Evolutionary conservation across 2,797 vertebrate species (phyloP).

Genomic region (Eulemur coronatus): DNA sequence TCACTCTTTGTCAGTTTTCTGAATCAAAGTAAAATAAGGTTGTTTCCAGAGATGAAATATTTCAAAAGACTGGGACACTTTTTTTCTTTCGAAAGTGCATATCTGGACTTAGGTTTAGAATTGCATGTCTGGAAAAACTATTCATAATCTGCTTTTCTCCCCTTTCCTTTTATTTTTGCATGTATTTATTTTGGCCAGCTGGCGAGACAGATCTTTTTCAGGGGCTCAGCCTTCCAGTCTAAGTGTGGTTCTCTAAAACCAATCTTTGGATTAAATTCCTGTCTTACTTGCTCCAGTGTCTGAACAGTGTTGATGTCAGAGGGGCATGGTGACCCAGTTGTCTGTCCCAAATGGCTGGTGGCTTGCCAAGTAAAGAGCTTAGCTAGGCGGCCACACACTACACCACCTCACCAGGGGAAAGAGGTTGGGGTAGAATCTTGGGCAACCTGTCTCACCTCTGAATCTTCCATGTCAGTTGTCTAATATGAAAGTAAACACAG

Average conservation of each 20-base stretch:
- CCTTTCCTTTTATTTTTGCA: conserved; percentile 71
- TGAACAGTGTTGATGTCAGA: conserved; percentile 63
- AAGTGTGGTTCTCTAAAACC: conserved; percentile 72
- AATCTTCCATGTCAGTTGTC: not conserved
- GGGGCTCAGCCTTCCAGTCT: conserved; percentile 77
- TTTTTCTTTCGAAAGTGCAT: conserved; percentile 56
- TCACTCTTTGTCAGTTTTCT: conserved; percentile 19
- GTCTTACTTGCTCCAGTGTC: conserved; percentile 62
- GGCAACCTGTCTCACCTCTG: not conserved
- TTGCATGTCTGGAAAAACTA: conserved; percentile 80
- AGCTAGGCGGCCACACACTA: not conserved
- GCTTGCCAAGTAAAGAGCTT: conserved; percentile 73
- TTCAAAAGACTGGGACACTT: conserved; percentile 55
- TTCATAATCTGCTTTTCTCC: conserved; percentile 78
- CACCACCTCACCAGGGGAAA: not conserved
- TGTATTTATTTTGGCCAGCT: conserved; percentile 81
- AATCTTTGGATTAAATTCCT: conserved; percentile 79
- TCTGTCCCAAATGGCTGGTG: conserved; percentile 66
- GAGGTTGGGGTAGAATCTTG: not conserved
- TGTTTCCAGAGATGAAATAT: conserved; percentile 58
- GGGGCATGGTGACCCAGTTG: conserved; percentile 67
- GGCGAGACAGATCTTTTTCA: conserved; percentile 80
- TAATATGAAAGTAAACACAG: not conserved
- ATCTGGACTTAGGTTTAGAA: conserved; percentile 76
- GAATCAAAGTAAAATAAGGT: conserved; percentile 56